These are phyloP conservation scores for Boloria euphrosyne DNA, from an alignment of 2,888 invertebrate genomes.

Conservation along the genomic window DNA sequence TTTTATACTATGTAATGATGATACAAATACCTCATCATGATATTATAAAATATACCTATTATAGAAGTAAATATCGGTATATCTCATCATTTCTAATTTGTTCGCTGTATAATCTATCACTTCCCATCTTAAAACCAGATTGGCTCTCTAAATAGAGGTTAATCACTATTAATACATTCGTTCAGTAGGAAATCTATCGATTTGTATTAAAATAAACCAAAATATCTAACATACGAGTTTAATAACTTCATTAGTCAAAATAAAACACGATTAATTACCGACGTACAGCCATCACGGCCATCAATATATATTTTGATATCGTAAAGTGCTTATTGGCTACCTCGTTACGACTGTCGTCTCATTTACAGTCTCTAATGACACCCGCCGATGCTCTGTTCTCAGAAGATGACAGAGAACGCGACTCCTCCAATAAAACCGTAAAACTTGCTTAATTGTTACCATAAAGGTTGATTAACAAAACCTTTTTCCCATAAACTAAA, in stretches of 20 bases:
- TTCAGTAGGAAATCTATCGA: not conserved
- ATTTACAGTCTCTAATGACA: slow-evolving; percentile 77
- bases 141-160: too few relatives aligned
- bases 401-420: slow-evolving; percentile 70
- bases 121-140: too few relatives aligned
- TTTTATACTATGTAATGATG: too few relatives aligned
- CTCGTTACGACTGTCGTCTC: slow-evolving; percentile 76
- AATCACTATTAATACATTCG: not conserved
- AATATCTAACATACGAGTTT: not conserved
- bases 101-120: too few relatives aligned
- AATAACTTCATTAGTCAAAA: slow-evolving; percentile 32
- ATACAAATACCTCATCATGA: too few relatives aligned
- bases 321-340: slow-evolving; percentile 65
- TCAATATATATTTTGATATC: slow-evolving; percentile 46
- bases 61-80: too few relatives aligned
- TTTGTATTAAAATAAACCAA: slow-evolving; percentile 2
- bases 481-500: not conserved
- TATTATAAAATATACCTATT: too few relatives aligned
- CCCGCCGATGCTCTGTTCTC: slow-evolving; percentile 63
- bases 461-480: slow-evolving; percentile 56
- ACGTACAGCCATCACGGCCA: slow-evolving; percentile 23
- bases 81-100: too few relatives aligned
- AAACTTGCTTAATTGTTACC: slow-evolving; percentile 71
- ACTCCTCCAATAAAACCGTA: slow-evolving; percentile 69
- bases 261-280: slow-evolving; percentile 26